Base-by-base conservation (phyloP, 1,140 invertebrate species). In the Drosophila murphyi region DNA sequence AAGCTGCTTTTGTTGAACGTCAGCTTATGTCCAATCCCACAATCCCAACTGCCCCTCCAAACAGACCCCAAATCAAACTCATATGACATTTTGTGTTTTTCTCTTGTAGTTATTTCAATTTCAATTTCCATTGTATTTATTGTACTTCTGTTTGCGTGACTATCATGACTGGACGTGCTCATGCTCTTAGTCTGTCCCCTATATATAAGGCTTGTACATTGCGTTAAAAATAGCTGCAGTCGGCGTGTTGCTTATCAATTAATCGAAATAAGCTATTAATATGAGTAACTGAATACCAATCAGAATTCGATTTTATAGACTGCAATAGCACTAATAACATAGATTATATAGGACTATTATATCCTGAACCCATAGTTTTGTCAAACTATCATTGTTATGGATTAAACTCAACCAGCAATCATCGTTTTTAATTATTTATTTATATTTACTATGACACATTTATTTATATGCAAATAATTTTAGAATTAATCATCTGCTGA, bases 81-180 rank as follows among this genome's bases (percentile, higher is more conserved):
- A 41, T 10, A 10, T 8, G 4, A 70, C 20, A 20, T 20, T 20
- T 64, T 78, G 65, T 62, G 39, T 52, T 80, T 67, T 43, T 51
- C 35, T 48, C 61, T 45, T 48, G 20, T 28, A 20, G 20, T 20
- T 48, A 12, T 32, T 47, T 37, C 39, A n/a, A 43, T 43, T 43
- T 43, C 39, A n/a, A 43, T 43, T 43, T 43, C 39, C n/a, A n/a
- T 43, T 43, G 39, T n/a, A 43, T n/a, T 43, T n/a, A n/a, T 54
- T 37, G 12, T 52, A 41, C 20, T 12, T 51, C 35, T 39, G 45
- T 31, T 76, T 52, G 69, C 67, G 57, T 87, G 80, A 67, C 83
- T 80, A 70, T 83, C 71, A 62, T 62, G 61, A 43, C 45, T 43
- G 71, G 72, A 88, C 72, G 72, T 71, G 72, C 37, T 88, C 76